Base-by-base conservation (phyloP, 2,797 vertebrate species). In the Alosa sapidissima region DNA sequence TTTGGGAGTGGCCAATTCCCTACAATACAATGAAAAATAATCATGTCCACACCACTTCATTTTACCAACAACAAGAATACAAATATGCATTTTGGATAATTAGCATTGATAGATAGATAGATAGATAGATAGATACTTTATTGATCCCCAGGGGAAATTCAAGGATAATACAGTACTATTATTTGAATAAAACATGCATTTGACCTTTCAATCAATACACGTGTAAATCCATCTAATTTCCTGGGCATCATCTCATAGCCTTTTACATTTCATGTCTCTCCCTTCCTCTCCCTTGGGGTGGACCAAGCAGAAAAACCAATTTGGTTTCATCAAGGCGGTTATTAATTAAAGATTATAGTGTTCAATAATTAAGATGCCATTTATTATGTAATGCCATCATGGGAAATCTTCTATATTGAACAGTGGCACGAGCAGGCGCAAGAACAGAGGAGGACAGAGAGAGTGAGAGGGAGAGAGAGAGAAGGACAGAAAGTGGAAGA, bases 321-420 rank as follows among this genome's bases (percentile, higher is more conserved):
- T 88, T 89, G 87, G 87, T 90, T 93, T 90, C 92, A 93, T 93
- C 92, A 93, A 89, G 89, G 19, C n/a, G 41, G 33, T 81, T 52
- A 83, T 93, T 94, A 93, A 94, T 94, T 93, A 93, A 91, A 93
- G 91, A 78, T 78, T 78, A 92, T 89, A 90, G 91, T 91, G 84
- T 91, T 94, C 90, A 93, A 85, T 89, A 85, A 84, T 83, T 86
- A 19, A 47, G 48, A 87, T 47, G 78, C 82, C 85, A 89, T 87
- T 83, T 75, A 68, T 86, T 81, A 82, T 47, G 41, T 78, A 45
- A 87, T 84, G 49, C 82, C 82, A 36, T 83, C 58, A 81, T 28
- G 84, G 75, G 81, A 86, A 86, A 84, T 86, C 58, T 81, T 41
- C 41, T 19, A 45, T 78, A 78, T 21, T 78, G 14, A 78, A 78